Evolutionary conservation across 2,888 invertebrate genomes (phyloP), one percentile per base, ranked within the genome.

Genomic region (Tuberolachnus salignus): DNA sequence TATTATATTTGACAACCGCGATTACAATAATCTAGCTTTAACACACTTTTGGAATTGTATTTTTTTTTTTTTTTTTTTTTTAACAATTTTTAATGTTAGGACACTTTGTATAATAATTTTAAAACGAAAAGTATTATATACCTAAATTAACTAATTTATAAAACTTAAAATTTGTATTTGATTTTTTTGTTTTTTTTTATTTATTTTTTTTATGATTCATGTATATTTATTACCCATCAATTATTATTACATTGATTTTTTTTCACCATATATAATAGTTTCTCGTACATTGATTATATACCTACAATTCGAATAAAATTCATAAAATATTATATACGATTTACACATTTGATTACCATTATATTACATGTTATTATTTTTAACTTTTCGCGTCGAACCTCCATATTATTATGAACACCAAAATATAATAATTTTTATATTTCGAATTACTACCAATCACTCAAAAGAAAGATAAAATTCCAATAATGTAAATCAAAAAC

Each of bases 31-130:
- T 53, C 1, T 19, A n/a, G n/a, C 19, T 19, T 6, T 53, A n/a
- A 53, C 10, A 9, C n/a, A 53, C n/a, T 51, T 51, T 51, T 51
- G 46, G n/a, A 51, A 51, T 53, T 19, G 19, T 19, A 53, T 53
- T 19, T 1, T 19, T 19, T 53, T n/a, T 9, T 19, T 53, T 19
- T 19, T 21, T 21, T 55, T 19, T 11, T 21, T 21, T 2, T 10
- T 8, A 46, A 13, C 10, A 11, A 13, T 19, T 21, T 26, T 2
- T 13, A n/a, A 55, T 55, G 42, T 26, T 34, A 49, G 34, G 49
- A 61, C 72, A 72, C 72, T 72, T 72, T 72, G 61, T 72, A 61
- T 61, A 34, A 34, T 61, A 61, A n/a, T 72, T 34, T 34, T 46
- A 57, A 23, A 59, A 71, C 26, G 26, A 71, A 34, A 6, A 34